Percentiles rank a stretch among this genome's conserved stretches.
Evolutionary conservation across 2,888 invertebrate species (phyloP).

Genomic region (Rhagonycha fulva): DNA sequence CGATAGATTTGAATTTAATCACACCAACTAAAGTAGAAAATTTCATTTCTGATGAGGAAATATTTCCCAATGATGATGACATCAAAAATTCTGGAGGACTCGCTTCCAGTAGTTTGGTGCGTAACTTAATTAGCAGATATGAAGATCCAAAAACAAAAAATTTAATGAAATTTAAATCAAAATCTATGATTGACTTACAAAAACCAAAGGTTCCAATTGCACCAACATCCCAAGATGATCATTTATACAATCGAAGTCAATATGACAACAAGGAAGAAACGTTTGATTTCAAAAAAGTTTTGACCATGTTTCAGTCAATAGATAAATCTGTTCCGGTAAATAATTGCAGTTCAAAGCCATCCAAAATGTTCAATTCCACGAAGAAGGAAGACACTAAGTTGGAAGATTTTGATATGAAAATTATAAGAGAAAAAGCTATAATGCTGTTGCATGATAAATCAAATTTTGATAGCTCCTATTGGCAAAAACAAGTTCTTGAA

Average conservation of each 20-base stretch:
- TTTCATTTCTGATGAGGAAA: background rate
- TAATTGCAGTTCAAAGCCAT: background rate
- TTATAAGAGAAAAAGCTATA: background rate
- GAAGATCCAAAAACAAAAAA: conserved; percentile 2
- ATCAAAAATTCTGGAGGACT: background rate
- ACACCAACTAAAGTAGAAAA: background rate
- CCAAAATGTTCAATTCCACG: background rate
- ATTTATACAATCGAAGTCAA: background rate
- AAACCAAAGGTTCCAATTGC: background rate
- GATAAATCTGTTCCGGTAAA: background rate
- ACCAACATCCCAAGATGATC: background rate
- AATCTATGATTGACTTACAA: conserved; percentile 12
- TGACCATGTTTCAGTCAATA: conserved; percentile 12
- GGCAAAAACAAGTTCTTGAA: conserved; percentile 1
- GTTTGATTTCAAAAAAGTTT: conserved; percentile 14
- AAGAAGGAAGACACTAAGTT: background rate
- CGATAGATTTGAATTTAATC: background rate
- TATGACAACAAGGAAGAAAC: background rate
- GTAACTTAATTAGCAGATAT: conserved; percentile 17
- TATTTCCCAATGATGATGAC: background rate
- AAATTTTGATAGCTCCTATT: background rate
- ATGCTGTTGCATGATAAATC: background rate
- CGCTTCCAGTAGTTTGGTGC: conserved; percentile 10
- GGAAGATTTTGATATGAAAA: background rate
- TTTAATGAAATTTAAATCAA: conserved; percentile 15